Base-by-base conservation (phyloP, 2,113 vertebrate species). In the Amia ocellicauda region DNA sequence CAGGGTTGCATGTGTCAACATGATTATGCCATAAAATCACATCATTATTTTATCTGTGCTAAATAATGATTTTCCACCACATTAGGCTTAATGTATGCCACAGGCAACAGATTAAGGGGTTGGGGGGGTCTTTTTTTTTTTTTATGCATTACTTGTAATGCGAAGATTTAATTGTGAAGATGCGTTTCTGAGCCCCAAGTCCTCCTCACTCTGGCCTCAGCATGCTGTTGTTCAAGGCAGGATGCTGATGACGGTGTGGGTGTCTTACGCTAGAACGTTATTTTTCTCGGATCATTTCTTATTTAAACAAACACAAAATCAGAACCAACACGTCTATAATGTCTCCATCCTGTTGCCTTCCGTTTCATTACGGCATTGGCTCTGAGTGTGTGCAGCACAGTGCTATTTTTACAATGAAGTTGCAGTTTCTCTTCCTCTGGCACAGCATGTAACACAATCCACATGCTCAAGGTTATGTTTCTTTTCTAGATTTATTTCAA, bases 61-160 rank as follows among this genome's bases (percentile, higher is more conserved):
- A 61, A 54, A 79, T 71, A 76, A 83, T 75, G 73, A 79, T 69
- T 88, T 87, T 88, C 82, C 84, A 78, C 69, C 53, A 65, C 83
- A 82, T 88, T 89, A 88, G 78, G 73, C 80, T 82, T 80, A 59
- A 78, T 57, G 72, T 75, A 80, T 65, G 82, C 86, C 84, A 55
- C 9, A 43, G 80, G 85, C 82, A 22, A 73, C 24, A 27, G 62
- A 77, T 70, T 63, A 74, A 64, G 2, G 11, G 74, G 56, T 31
- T 29, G 68, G 60, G 45, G 64, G 64, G 67, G 60, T 64, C 59
- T 55, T 79, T 83, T 80, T 55, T 79, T 83, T 80, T 85, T 86
- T 80, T 81, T 75, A 82, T 78, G 74, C 75, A 80, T 80, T 81
- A 79, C 77, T 75, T 80, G 80, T 80, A 73, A 75, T 74, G 72